A percentile compares a stretch with the other conserved stretches of the same genome.
Evolutionary conservation across 2,888 invertebrate genomes (phyloP).

Genomic region (Pterostichus niger): DNA sequence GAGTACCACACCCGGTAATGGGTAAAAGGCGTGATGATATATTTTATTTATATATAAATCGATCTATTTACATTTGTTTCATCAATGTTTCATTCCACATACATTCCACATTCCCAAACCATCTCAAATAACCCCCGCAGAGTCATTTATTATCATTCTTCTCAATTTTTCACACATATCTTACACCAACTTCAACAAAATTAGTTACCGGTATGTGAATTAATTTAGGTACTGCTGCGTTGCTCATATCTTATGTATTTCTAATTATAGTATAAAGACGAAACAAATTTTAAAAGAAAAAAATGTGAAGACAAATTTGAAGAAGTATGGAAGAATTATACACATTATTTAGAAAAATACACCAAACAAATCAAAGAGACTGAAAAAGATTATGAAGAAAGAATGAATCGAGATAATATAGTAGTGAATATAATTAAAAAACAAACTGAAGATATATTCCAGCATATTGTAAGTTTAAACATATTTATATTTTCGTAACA

Average conservation of each 20-base stretch:
- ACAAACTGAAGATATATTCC: slow-evolving; percentile 14
- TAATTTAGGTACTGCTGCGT: neutral
- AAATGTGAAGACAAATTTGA: slow-evolving; percentile 28
- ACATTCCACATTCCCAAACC: too few relatives aligned
- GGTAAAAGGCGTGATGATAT: too few relatives aligned
- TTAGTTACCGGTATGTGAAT: too few relatives aligned
- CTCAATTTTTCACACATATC: too few relatives aligned
- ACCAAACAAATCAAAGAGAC: neutral
- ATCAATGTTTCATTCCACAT: too few relatives aligned
- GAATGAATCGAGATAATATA: slow-evolving; percentile 3
- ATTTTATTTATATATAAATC: too few relatives aligned
- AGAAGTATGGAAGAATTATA: slow-evolving; percentile 33
- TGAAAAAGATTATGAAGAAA: slow-evolving; percentile 34
- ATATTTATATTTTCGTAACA: too few relatives aligned
- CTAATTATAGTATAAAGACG: slow-evolving; percentile 33
- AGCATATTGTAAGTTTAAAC: slow-evolving; percentile 9
- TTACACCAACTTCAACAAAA: too few relatives aligned
- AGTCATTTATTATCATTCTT: too few relatives aligned
- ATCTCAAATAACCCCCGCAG: too few relatives aligned
- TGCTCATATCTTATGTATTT: neutral
- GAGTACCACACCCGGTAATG: too few relatives aligned
- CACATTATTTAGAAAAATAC: slow-evolving; percentile 20
- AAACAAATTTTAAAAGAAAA: slow-evolving; percentile 9
- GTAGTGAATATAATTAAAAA: slow-evolving; percentile 16
- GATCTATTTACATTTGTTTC: too few relatives aligned